Base-by-base conservation (phyloP, 2,113 vertebrate genomes). In the Pelvicachromis taeniatus region DNA sequence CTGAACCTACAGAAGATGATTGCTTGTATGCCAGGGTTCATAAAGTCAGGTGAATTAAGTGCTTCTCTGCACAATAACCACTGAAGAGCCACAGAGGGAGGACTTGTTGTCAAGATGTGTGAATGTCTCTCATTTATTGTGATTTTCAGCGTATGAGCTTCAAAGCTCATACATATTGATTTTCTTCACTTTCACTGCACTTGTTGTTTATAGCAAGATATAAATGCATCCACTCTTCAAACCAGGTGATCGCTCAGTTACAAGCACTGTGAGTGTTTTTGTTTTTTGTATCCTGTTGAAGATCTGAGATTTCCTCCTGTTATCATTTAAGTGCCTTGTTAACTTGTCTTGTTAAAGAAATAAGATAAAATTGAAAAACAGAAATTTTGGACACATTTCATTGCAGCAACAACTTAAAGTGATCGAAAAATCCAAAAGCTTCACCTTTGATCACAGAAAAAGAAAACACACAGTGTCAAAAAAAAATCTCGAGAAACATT, bases 21-120 rank as follows among this genome's bases (percentile, higher is more conserved):
- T 85, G 82, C 68, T 45, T 95, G 23, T 95, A 95, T 11, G 73
- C 92, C 23, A 40, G 21, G 2, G 83, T 94, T 33, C 82, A 53
- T 21, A 54, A 77, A 31, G 11, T 53, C 48, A 35, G 23, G 48
- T 77, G 48, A 53, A 42, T 42, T 42, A 42, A 68, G 38, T 2
- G 17, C 11, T 45, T 14, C 6, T 29, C 45, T 12, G 29, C 16
- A 58, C 0, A 56, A 16, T 56, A 56, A 21, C 21, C 54, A 40
- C 21, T 23, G 38, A 58, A 29, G 77, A 13, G 21, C 38, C 2
- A 38, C 10, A 7, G 31, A n/a, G 14, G 7, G 38, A n/a, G 11
- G 42, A 21, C 7, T 56, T 56, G 23, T 2, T 56, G 13, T 56
- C 55, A 56, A 56, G 23, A 56, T 29, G 55, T 29, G 2, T 56